Evolutionary conservation across 1,140 invertebrate species (phyloP).

Genomic region (Colletes gigas): DNA sequence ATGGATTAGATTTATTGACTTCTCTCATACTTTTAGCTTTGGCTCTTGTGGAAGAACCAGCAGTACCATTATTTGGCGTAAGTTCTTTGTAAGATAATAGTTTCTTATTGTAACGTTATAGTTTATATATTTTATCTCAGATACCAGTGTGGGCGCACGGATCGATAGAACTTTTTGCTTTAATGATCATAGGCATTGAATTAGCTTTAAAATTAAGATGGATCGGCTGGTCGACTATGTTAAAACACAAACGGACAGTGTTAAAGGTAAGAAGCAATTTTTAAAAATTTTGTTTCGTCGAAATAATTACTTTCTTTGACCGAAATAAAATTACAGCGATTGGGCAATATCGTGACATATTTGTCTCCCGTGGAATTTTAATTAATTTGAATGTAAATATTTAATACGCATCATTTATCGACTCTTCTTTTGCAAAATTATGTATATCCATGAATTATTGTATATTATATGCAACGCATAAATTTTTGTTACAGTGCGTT

Average conservation of each 20-base stretch:
- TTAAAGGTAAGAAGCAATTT: conserved; percentile 85
- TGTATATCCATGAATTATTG: not conserved
- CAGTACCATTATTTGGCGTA: conserved; percentile 87
- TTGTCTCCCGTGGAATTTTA: not conserved
- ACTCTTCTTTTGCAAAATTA: not conserved
- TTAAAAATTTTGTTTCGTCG: too few relatives aligned
- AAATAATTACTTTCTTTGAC: too few relatives aligned
- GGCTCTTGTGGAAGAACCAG: conserved; percentile 91
- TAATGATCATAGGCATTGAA: conserved; percentile 90
- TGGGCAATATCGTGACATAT: not conserved
- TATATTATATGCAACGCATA: not conserved
- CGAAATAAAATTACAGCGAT: too few relatives aligned
- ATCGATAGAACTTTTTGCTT: conserved; percentile 90
- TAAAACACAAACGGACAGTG: conserved; percentile 92
- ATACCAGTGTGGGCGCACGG: conserved; percentile 90
- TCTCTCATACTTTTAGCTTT: conserved; percentile 90
- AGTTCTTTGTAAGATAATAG: conserved; percentile 36
- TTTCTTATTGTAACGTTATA: conserved; percentile 8
- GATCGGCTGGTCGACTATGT: conserved; percentile 92
- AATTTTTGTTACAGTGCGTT: conserved; percentile 84
- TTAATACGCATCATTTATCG: not conserved
- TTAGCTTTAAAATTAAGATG: conserved; percentile 91
- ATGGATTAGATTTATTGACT: conserved; percentile 90
- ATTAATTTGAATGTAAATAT: not conserved
- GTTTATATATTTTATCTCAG: conserved; percentile 71